These are phyloP conservation scores for Oreochromis grahami DNA, from an alignment of 2,797 vertebrate species.

Conservation along the genomic window DNA sequence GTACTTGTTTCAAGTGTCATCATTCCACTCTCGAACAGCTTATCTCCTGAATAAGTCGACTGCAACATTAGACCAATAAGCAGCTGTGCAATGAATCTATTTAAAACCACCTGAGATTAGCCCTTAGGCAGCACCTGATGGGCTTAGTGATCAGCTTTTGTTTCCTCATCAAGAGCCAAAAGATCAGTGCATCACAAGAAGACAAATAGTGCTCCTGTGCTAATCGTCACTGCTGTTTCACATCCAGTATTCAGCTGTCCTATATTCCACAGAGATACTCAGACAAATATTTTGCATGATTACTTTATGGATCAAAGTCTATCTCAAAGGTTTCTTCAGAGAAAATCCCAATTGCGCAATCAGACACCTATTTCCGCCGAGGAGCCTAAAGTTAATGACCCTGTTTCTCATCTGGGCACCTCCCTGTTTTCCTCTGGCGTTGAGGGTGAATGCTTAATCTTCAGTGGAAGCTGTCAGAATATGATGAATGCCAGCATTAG, in stretches of 20 bases:
- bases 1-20: constrained; percentile 37
- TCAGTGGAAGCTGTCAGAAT: constrained; percentile 64
- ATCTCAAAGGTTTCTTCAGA: constrained; percentile 26
- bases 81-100: constrained; percentile 16
- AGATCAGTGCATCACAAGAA: background rate
- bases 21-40: constrained; percentile 13
- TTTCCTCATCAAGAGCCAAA: constrained; percentile 14
- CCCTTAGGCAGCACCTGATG: constrained; percentile 19
- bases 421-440: constrained; percentile 50
- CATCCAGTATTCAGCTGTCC: constrained; percentile 8
- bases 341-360: constrained; percentile 53
- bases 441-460: constrained; percentile 66
- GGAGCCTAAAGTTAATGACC: constrained; percentile 63
- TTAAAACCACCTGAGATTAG: constrained; percentile 26
- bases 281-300: constrained; percentile 36
- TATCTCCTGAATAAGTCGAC: constrained; percentile 35
- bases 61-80: background rate
- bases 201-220: background rate
- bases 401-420: constrained; percentile 64
- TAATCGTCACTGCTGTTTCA: constrained; percentile 16
- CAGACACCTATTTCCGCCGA: constrained; percentile 50
- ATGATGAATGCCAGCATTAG: constrained; percentile 68
- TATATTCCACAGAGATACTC: constrained; percentile 11
- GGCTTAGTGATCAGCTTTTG: constrained; percentile 26
- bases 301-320: constrained; percentile 40